Evolutionary conservation across 2,888 invertebrate species (phyloP).

Genomic region (Tiliacea citrago): DNA sequence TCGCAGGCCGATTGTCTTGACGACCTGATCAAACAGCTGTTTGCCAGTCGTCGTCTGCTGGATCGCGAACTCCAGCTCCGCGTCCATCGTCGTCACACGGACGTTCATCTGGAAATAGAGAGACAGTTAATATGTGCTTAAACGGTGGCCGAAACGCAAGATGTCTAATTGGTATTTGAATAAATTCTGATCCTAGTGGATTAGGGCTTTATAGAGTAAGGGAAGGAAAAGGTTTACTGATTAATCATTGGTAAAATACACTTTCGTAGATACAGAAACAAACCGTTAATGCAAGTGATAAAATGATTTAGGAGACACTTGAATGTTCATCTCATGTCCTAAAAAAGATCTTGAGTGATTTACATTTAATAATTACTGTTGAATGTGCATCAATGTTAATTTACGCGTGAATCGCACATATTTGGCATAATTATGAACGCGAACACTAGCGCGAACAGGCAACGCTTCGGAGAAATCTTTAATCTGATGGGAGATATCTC

Average conservation of each 20-base stretch:
- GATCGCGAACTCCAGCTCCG: constrained; percentile 99
- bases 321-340: neutral
- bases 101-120: constrained; percentile 97
- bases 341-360: constrained; percentile 20
- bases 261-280: neutral
- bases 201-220: neutral
- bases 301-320: constrained; percentile 26
- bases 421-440: constrained; percentile 34
- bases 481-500: constrained; percentile 10
- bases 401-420: constrained; percentile 28
- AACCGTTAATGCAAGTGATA: constrained; percentile 7
- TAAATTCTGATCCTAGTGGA: neutral
- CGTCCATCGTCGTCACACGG: constrained; percentile 99
- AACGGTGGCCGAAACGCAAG: neutral
- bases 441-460: constrained; percentile 11
- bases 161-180: neutral
- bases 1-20: constrained; percentile 99
- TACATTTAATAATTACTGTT: constrained; percentile 19
- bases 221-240: neutral
- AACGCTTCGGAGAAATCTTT: constrained; percentile 16
- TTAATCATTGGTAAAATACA: neutral
- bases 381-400: constrained; percentile 37
- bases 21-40: constrained; percentile 99
- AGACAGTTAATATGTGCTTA: constrained; percentile 4
- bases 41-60: constrained; percentile 99